These are phyloP conservation scores for Scaptomyza flava DNA, from an alignment of 2,888 invertebrate species.

Conservation along the genomic window DNA sequence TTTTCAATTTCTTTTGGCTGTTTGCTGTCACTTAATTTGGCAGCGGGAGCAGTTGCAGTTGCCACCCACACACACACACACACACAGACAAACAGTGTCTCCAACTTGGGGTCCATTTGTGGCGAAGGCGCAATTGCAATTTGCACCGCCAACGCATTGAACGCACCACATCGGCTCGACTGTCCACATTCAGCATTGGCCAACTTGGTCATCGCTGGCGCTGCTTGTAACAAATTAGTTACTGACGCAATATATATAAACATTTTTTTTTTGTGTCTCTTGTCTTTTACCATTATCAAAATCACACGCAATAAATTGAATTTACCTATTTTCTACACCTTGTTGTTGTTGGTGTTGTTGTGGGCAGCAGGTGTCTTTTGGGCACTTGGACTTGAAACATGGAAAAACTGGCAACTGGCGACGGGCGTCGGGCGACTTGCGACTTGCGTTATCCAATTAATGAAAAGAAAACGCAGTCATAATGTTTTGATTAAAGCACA, in stretches of 20 bases:
- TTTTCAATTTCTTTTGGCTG: constrained; percentile 65
- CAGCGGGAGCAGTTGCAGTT: constrained; percentile 64
- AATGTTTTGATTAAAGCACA: constrained; percentile 75
- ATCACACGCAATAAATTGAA: constrained; percentile 78
- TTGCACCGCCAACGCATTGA: constrained; percentile 61
- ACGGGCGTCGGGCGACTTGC: neutral
- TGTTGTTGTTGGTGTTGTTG: constrained; percentile 7
- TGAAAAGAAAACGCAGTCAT: constrained; percentile 76
- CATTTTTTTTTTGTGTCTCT: constrained; percentile 42
- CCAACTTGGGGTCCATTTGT: constrained; percentile 30
- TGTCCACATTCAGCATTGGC: constrained; percentile 16
- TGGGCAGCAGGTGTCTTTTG: constrained; percentile 26
- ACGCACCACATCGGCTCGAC: constrained; percentile 4
- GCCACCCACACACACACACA: constrained; percentile 54
- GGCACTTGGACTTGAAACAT: constrained; percentile 9
- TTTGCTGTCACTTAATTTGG: constrained; percentile 74
- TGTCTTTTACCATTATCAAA: constrained; percentile 70
- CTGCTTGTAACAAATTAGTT: constrained; percentile 69
- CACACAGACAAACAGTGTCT: constrained; percentile 31
- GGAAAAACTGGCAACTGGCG: neutral
- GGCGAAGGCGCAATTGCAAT: constrained; percentile 65
- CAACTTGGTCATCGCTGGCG: constrained; percentile 14
- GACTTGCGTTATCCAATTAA: constrained; percentile 67
- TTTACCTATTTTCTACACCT: constrained; percentile 30
- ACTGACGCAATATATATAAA: constrained; percentile 68